Conservation (phyloP, 2,888 invertebrate species). For the Drosophila kuntzei region DNA sequence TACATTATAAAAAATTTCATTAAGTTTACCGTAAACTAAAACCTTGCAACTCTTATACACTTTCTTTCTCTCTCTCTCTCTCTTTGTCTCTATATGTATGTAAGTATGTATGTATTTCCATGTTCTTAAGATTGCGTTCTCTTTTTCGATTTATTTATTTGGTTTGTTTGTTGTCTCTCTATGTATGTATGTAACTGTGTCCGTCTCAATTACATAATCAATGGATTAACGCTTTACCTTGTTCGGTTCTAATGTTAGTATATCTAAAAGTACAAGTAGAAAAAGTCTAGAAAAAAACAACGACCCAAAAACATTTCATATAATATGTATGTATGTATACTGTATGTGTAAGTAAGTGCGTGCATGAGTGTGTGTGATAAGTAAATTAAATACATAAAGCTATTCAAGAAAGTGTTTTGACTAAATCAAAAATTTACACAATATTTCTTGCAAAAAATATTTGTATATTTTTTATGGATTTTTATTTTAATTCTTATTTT, state of each 20-base stretch:
- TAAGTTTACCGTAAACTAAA: constrained; percentile 81
- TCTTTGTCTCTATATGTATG: constrained; percentile 40
- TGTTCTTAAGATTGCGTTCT: constrained; percentile 15
- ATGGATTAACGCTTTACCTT: constrained; percentile 50
- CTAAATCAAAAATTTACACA: no score
- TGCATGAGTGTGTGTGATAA: constrained; percentile 13
- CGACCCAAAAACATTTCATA: constrained; percentile 11
- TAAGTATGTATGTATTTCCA: constrained; percentile 48
- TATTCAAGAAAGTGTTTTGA: no score
- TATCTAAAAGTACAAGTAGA: constrained; percentile 70
- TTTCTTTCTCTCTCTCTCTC: constrained; percentile 5
- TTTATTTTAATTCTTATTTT: no score
- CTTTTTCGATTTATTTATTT: constrained; percentile 11
- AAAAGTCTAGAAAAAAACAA: constrained; percentile 65
- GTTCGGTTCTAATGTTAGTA: constrained; percentile 48
- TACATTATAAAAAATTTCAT: constrained; percentile 81
- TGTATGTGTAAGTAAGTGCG: constrained; percentile 25
- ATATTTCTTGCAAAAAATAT: no score
- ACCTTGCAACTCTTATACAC: constrained; percentile 64
- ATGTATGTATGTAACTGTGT: constrained; percentile 58
- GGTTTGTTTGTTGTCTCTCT: constrained; percentile 34
- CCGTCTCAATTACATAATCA: constrained; percentile 43
- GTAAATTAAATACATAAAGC: constrained; percentile 32
- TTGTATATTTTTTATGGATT: no score
- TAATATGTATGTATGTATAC: constrained; percentile 35